Percentiles rank a stretch among this genome's conserved stretches.
phyloP scores from a whole-genome alignment of 2,888 invertebrate species.

The Mythimna albipuncta region DNA sequence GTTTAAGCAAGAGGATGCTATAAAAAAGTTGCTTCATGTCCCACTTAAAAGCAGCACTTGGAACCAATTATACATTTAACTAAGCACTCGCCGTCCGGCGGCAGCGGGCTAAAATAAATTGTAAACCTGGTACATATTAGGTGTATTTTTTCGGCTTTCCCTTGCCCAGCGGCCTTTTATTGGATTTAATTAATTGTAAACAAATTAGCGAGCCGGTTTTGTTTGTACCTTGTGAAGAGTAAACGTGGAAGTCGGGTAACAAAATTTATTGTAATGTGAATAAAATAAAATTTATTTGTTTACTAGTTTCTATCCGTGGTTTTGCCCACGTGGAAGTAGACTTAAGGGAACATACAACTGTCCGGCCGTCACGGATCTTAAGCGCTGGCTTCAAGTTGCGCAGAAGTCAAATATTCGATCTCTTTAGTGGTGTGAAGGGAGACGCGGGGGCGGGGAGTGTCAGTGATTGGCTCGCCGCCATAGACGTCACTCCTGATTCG shows the following conservation, averaged over 20 bases:
- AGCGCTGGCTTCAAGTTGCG: too few species aligned
- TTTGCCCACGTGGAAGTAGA: too few species aligned
- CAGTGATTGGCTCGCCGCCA: too few species aligned
- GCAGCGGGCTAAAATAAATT: constrained; percentile 73
- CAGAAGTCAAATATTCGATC: too few species aligned
- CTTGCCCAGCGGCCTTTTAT: constrained; percentile 63
- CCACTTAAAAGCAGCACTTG: constrained; percentile 80
- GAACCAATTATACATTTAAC: constrained; percentile 85
- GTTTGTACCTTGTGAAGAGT: constrained; percentile 57
- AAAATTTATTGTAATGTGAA: constrained; percentile 62
- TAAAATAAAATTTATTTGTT: constrained; percentile 58
- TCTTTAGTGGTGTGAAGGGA: too few species aligned
- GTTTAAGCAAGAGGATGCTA: constrained; percentile 72
- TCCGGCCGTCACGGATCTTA: too few species aligned
- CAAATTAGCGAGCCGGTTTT: constrained; percentile 72
- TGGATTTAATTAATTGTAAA: constrained; percentile 76
- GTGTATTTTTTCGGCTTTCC: constrained; percentile 66
- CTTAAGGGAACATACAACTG: too few species aligned
- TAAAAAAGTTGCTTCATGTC: constrained; percentile 76
- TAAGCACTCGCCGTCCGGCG: constrained; percentile 70
- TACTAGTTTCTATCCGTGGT: too few species aligned
- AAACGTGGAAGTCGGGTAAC: constrained; percentile 42
- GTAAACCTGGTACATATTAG: constrained; percentile 69
- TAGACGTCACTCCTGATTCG: too few species aligned
- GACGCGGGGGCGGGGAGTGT: too few species aligned